Conservation (phyloP, 2,797 vertebrate genomes). For the Florisuga fusca region DNA sequence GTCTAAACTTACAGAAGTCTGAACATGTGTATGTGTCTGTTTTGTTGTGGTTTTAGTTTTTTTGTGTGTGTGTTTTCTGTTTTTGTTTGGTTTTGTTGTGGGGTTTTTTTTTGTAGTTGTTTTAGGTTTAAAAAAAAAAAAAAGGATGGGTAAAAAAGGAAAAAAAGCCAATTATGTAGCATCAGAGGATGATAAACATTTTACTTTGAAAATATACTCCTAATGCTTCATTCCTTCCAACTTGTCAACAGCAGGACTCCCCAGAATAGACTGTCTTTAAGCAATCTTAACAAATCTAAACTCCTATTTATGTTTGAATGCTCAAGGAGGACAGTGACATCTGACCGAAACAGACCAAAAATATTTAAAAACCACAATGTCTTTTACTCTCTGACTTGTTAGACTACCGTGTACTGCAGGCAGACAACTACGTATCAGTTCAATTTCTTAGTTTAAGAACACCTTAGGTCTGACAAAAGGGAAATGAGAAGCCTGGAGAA, state of each 20-base stretch:
- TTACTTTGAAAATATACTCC: background rate
- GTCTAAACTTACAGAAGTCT: background rate
- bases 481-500: background rate
- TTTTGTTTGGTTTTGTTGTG: too few relatives aligned
- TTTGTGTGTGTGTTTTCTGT: background rate
- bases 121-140: background rate
- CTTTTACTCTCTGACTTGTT: background rate
- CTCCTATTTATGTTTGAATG: background rate
- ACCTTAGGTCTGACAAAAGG: background rate
- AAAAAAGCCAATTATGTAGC: rapidly evolving
- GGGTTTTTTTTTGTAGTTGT: too few relatives aligned
- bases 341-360: background rate
- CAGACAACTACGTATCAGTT: background rate
- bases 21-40: background rate
- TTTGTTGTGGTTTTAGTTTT: background rate
- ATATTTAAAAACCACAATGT: rapidly evolving
- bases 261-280: background rate
- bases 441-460: background rate
- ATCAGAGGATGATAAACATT: background rate
- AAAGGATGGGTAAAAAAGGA: background rate
- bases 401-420: background rate
- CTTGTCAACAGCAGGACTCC: background rate
- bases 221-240: background rate
- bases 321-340: background rate
- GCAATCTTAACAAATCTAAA: background rate